phyloP scores from a whole-genome alignment of 2,888 invertebrate species.

The Diarsia mendica region DNA sequence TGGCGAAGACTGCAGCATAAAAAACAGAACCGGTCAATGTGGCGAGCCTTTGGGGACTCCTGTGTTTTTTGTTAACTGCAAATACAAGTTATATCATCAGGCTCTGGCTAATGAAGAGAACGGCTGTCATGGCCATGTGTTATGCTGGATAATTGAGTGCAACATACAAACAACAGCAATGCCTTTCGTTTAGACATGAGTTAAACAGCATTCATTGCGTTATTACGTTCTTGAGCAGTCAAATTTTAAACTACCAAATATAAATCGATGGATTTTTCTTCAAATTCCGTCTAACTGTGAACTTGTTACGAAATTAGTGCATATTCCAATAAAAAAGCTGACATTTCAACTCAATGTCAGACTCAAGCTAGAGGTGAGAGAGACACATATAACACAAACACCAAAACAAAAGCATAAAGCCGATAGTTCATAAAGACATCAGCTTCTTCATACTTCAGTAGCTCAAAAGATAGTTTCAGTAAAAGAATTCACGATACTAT shows the following conservation, averaged over 20 bases:
- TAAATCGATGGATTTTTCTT: not conserved
- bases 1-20: not conserved
- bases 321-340: not conserved
- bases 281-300: not conserved
- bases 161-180: not conserved
- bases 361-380: not conserved
- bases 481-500: not conserved
- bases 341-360: not conserved
- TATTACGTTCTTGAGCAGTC: not conserved
- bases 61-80: not conserved
- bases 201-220: not conserved
- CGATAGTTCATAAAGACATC: not conserved
- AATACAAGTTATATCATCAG: not conserved
- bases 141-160: not conserved
- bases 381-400: not conserved
- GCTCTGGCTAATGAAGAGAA: not conserved
- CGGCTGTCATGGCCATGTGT: not conserved
- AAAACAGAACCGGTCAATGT: not conserved
- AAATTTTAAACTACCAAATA: no score
- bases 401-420: constrained; percentile 2
- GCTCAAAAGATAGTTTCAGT: not conserved
- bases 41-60: not conserved
- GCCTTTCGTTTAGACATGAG: not conserved
- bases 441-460: not conserved
- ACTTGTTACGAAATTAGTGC: not conserved